Conservation (phyloP, 2,797 vertebrate genomes). For the Pseudocheirus occidentalis region DNA sequence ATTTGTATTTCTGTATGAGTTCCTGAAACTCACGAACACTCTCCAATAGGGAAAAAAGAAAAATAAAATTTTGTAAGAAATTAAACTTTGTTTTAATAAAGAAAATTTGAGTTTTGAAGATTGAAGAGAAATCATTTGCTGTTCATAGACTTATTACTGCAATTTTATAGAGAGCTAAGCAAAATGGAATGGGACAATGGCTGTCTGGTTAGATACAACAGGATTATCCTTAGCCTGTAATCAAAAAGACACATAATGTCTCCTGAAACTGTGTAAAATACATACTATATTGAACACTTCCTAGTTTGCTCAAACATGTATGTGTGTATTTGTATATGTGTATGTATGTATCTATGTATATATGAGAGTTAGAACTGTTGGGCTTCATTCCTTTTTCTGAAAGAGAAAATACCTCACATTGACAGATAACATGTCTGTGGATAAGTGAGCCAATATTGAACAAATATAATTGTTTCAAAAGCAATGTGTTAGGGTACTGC, state of each 20-base stretch:
- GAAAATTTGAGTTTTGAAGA: background rate
- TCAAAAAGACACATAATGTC: background rate
- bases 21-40: background rate
- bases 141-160: background rate
- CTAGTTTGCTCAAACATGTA: background rate
- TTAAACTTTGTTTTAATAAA: background rate
- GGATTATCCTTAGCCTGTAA: background rate
- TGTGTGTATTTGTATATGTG: background rate
- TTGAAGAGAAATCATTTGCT: background rate
- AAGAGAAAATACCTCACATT: background rate
- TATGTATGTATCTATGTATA: background rate
- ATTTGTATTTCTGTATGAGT: background rate
- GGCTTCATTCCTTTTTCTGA: background rate
- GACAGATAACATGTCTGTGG: background rate
- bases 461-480: background rate
- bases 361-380: background rate
- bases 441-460: background rate
- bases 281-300: background rate
- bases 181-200: background rate
- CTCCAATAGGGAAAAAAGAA: background rate
- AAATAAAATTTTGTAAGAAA: background rate
- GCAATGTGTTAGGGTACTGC: background rate
- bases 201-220: background rate
- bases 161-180: background rate
- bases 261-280: background rate